A percentile compares a stretch with the other conserved stretches of the same genome.
Evolutionary conservation across 2,888 invertebrate genomes (phyloP).

Genomic region (Brassicogethes aeneus): DNA sequence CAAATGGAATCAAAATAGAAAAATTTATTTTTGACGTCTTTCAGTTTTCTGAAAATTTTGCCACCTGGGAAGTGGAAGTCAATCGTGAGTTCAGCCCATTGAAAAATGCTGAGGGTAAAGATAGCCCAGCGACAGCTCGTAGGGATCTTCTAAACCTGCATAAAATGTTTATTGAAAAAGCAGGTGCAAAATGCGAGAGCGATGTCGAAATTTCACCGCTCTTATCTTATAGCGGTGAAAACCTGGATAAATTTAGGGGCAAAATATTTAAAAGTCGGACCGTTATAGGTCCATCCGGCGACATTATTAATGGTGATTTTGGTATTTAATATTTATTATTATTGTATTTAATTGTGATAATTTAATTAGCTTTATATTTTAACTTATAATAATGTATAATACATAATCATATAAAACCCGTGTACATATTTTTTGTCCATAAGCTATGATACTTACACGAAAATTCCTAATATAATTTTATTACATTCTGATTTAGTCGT

Average conservation of each 20-base stretch:
- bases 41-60: conserved; percentile 80
- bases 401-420: no score
- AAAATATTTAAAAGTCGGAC: conserved; percentile 19
- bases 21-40: conserved; percentile 99
- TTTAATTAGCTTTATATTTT: no score
- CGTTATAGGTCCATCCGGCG: no score
- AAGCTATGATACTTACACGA: no score
- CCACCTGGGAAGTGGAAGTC: conserved; percentile 86
- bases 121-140: conserved; percentile 82
- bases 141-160: conserved; percentile 69
- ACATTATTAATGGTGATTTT: no score
- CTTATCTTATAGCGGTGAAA: conserved; percentile 85
- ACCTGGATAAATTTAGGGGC: conserved; percentile 44
- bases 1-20: conserved; percentile 97
- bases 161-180: conserved; percentile 66
- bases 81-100: conserved; percentile 93
- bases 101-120: conserved; percentile 86
- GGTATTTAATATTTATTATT: no score
- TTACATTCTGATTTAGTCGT: no score
- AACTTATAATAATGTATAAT: no score
- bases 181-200: conserved; percentile 63
- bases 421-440: no score
- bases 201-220: conserved; percentile 86
- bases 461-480: no score
- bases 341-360: no score